Base-by-base conservation (phyloP, 2,797 vertebrate species). In the Ceryle rudis region DNA sequence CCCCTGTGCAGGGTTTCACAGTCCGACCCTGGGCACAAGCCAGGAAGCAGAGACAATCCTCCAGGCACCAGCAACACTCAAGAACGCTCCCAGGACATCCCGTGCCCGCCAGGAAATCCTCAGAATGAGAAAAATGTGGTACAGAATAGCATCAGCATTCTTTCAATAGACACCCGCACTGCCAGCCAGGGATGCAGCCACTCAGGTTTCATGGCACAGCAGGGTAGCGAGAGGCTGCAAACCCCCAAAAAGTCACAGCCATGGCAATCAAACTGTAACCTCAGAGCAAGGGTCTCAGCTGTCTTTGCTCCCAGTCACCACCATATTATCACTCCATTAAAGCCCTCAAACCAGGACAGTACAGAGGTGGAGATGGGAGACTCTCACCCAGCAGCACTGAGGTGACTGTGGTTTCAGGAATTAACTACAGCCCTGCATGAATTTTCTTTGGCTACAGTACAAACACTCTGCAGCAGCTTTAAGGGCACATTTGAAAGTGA, bases 121-220 rank as follows among this genome's bases (percentile, higher is more conserved):
- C 93, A 96, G 95, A 96, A 97, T 92, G 95, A 96, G 71, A 95
- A 96, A 96, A 96, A 97, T 95, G 93, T 52, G 54, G 74, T 65
- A 81, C 23, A 4, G 0, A 81, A 90, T 65, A 95, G 90, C 77
- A 83, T 1, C 0, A 0, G 73, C 82, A 94, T 96, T 94, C 86
- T 49, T 93, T 44, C 74, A 17, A 20, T 4, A 94, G 77, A 66
- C 47, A 89, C 60, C 60, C 0, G 0, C 51, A n/a, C 39, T 2
- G 12, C 23, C 85, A 46, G 80, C 39, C 81, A 79, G 31, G 46
- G 57, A 55, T 8, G 1, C 2, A 3, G 28, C 33, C 57, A 15
- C 78, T 31, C 52, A 1, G 2, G 25, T 31, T 39, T 46, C 33
- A 17, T 2, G 4, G 70, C 71, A 64, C 52, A 77, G 61, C 20